These are phyloP conservation scores for Sternotherus odoratus DNA, from an alignment of 2,797 vertebrate species.

Conservation along the genomic window DNA sequence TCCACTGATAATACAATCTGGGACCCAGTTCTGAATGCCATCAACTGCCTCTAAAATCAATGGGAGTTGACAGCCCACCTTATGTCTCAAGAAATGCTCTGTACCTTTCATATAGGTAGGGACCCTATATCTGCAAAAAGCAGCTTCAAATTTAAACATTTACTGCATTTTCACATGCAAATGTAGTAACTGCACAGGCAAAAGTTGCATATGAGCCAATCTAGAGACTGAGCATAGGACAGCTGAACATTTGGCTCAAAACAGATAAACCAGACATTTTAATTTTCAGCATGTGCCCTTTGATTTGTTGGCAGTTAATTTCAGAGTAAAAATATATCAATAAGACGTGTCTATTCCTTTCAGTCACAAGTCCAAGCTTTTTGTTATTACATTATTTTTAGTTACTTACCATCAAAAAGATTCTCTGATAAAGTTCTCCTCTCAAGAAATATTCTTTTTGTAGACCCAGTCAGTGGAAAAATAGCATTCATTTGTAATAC, in stretches of 20 bases:
- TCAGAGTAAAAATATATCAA: slow-evolving; percentile 47
- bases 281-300: slow-evolving; percentile 29
- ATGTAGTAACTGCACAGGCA: slow-evolving; percentile 58
- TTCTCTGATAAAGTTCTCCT: slow-evolving; percentile 69
- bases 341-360: slow-evolving; percentile 56
- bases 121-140: slow-evolving; percentile 15
- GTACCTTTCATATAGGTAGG: not conserved
- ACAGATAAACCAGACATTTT: slow-evolving; percentile 26
- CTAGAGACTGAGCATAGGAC: slow-evolving; percentile 19
- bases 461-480: slow-evolving; percentile 57
- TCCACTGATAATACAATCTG: not conserved
- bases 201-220: slow-evolving; percentile 35
- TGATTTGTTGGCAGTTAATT: slow-evolving; percentile 41
- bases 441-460: slow-evolving; percentile 45
- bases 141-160: slow-evolving; percentile 7
- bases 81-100: not conserved
- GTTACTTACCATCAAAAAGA: slow-evolving; percentile 50
- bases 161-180: slow-evolving; percentile 51
- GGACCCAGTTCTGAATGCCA: rapidly evolving
- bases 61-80: not conserved
- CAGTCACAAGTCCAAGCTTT: slow-evolving; percentile 49
- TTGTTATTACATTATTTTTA: slow-evolving; percentile 22
- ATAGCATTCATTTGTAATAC: slow-evolving; percentile 54
- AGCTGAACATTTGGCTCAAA: slow-evolving; percentile 8
- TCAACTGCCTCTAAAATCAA: slow-evolving; percentile 24